Base-by-base conservation (phyloP, 1,140 invertebrate species). In the Euwallacea similis region DNA sequence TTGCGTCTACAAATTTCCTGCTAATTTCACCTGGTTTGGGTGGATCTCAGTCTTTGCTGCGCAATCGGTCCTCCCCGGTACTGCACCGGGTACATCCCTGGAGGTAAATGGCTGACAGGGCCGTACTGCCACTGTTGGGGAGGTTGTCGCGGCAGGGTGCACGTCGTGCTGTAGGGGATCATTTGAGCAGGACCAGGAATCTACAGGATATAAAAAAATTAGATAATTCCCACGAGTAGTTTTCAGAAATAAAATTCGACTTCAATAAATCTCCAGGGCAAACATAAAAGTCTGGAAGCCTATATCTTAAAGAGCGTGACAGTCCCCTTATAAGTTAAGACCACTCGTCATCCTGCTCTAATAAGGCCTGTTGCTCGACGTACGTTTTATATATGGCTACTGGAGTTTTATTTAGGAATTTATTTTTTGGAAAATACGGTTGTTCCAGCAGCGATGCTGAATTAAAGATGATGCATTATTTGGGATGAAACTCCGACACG, bases 121-220 rank as follows among this genome's bases (percentile, higher is more conserved):
- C 76, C 79, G 70, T 81, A 80, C 55, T 78, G 78, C 79, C 79
- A 81, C 42, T 77, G 77, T 60, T 78, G 77, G 7, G 76, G 81
- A 6, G 81, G 76, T 75, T 85, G 84, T 10, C 85, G 79, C 7
- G 86, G 85, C 67, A 86, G 79, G 6, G 85, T 86, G 69, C 80
- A 82, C 43, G 78, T 79, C 42, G 79, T 76, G 65, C 77, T 77
- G 67, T 79, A 80, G 46, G 76, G 73, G 58, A 81, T 80, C 76
- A 82, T 79, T 73, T 76, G 76, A 46, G 72, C 67, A 11, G 75
- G 72, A 16, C 56, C 73, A 55, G 76, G 74, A 72, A 75, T 71
- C 77, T 79, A 67, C 50, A 16, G 16, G 8, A 16, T 4, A 15
- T n/a, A 56, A 77, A 76, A 69, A 70, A 69, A 50, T 50, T 50